Percentiles rank a stretch among this genome's conserved stretches.
phyloP scores from a whole-genome alignment of 2,113 vertebrate species.

The Vanacampus margaritifer region DNA sequence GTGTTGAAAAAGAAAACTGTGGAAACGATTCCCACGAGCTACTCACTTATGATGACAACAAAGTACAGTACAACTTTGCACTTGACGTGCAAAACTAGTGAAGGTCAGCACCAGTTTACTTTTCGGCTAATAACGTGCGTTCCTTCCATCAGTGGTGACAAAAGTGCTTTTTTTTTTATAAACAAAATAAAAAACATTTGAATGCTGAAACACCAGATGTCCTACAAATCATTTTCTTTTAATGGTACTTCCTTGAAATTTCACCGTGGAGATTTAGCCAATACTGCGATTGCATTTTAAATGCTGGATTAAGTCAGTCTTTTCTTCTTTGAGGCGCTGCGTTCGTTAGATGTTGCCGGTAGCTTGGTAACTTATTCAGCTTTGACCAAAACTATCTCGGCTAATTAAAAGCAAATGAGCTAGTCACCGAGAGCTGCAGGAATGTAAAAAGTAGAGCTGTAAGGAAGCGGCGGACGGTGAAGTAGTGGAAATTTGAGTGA shows the following conservation, averaged over 20 bases:
- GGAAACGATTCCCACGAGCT: not conserved
- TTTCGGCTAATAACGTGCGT: not conserved
- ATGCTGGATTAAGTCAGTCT: not conserved
- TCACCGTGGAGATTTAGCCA: too few species aligned
- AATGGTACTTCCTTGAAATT: too few species aligned
- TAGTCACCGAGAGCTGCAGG: not conserved
- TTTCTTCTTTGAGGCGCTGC: not conserved
- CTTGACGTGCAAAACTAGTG: not conserved
- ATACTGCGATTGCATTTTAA: too few species aligned
- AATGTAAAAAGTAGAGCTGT: not conserved
- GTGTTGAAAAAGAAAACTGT: not conserved
- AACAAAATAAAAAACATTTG: not conserved
- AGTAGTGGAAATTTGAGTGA: slow-evolving; percentile 4
- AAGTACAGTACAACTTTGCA: not conserved
- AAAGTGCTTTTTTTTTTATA: slow-evolving; percentile 15
- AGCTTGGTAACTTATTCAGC: not conserved
- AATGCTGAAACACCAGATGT: not conserved
- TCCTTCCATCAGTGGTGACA: not conserved
- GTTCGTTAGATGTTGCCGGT: not conserved
- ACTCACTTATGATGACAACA: not conserved
- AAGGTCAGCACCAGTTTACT: not conserved
- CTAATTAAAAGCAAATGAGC: not conserved
- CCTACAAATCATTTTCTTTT: not conserved
- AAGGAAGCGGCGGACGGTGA: not conserved
- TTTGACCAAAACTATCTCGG: not conserved